A percentile compares a stretch with the other conserved stretches of the same genome.
Conservation (phyloP, 2,797 vertebrate species). For the Sebastes steindachneri region DNA sequence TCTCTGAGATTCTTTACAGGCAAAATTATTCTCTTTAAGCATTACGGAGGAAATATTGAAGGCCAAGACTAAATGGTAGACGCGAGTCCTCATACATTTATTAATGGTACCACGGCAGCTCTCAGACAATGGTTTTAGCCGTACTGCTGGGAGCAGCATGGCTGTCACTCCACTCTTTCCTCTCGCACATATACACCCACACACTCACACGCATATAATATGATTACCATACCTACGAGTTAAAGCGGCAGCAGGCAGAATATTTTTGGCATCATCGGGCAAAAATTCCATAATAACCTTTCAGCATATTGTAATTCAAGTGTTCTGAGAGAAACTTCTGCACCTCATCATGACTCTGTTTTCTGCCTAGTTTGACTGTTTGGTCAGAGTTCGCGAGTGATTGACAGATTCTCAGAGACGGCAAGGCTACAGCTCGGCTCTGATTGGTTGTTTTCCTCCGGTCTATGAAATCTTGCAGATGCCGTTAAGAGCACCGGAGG, state of each 20-base stretch:
- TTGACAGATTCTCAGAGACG: too few species aligned
- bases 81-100: constrained; percentile 56
- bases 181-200: neutral
- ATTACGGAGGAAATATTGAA: constrained; percentile 47
- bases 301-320: too few species aligned
- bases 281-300: too few species aligned
- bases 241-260: neutral
- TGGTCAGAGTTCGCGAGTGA: too few species aligned
- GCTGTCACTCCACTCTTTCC: constrained; percentile 23
- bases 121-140: constrained; percentile 37
- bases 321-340: too few species aligned
- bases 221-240: constrained; percentile 16
- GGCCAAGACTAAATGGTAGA: constrained; percentile 45
- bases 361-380: too few species aligned
- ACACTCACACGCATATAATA: constrained; percentile 1
- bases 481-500: too few species aligned
- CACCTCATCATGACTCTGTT: too few species aligned
- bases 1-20: constrained; percentile 30
- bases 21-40: constrained; percentile 58
- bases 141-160: constrained; percentile 10
- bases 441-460: too few species aligned
- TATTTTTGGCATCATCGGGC: too few species aligned
- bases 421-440: too few species aligned
- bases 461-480: too few species aligned
- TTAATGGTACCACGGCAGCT: constrained; percentile 40